These are phyloP conservation scores for Torymus auratus DNA, from an alignment of 2,888 invertebrate genomes.

Conservation along the genomic window DNA sequence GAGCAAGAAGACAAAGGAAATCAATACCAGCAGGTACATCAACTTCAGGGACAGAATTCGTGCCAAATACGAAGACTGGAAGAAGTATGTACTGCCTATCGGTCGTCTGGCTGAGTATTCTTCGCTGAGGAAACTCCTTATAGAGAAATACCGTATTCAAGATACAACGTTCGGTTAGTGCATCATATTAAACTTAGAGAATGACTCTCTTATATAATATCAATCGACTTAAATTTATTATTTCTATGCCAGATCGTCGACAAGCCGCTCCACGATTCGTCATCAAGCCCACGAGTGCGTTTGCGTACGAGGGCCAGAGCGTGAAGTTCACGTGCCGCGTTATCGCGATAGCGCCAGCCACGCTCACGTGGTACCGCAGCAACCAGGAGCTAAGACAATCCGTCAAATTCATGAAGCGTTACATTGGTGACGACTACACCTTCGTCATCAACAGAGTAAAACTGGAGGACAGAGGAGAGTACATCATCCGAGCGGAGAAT, in stretches of 20 bases:
- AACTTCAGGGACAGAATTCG: constrained; percentile 92
- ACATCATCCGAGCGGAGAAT: constrained; percentile 97
- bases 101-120: constrained; percentile 98
- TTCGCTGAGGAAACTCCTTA: constrained; percentile 94
- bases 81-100: constrained; percentile 93
- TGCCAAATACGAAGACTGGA: constrained; percentile 88
- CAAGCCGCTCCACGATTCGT: constrained; percentile 99
- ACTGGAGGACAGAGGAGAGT: constrained; percentile 97
- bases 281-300: constrained; percentile 95
- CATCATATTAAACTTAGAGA: background rate
- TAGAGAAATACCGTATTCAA: constrained; percentile 97
- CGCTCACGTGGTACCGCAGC: constrained; percentile 96
- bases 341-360: constrained; percentile 95
- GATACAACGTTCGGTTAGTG: constrained; percentile 93
- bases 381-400: constrained; percentile 95
- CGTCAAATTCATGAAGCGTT: constrained; percentile 99
- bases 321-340: constrained; percentile 98
- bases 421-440: constrained; percentile 96
- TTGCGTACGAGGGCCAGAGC: constrained; percentile 97
- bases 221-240: no score
- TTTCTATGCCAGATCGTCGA: constrained; percentile 84
- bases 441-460: constrained; percentile 98
- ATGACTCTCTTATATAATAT: no score
- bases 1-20: constrained; percentile 84
- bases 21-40: constrained; percentile 90